Percentiles rank a stretch among this genome's conserved stretches.
phyloP scores from a whole-genome alignment of 1,140 invertebrate species.

The Manduca sexta region DNA sequence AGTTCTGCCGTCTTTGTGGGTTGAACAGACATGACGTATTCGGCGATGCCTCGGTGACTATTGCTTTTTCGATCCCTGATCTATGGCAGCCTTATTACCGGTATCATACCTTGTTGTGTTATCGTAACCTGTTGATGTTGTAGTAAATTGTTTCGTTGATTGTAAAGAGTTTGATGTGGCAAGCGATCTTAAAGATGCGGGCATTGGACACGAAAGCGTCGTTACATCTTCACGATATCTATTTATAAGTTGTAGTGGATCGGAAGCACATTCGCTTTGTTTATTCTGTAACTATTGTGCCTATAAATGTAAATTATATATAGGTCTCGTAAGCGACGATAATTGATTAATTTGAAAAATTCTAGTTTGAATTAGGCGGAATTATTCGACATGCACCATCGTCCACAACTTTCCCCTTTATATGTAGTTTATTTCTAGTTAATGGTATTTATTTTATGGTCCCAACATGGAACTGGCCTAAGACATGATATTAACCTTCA shows the following conservation, averaged over 20 bases:
- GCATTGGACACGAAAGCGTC: conserved; percentile 58
- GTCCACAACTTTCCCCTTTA: neutral
- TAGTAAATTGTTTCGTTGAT: conserved; percentile 58
- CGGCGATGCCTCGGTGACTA: conserved; percentile 48
- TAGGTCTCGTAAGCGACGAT: conserved; percentile 62
- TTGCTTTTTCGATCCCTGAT: conserved; percentile 58
- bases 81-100: conserved; percentile 37
- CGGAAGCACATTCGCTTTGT: conserved; percentile 62
- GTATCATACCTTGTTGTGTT: conserved; percentile 44
- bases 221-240: conserved; percentile 43
- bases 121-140: conserved; percentile 53
- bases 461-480: conserved; percentile 52
- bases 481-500: conserved; percentile 45
- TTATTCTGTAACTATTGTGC: conserved; percentile 71
- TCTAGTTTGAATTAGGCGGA: conserved; percentile 38
- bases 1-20: conserved; percentile 45
- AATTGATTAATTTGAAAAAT: conserved; percentile 53
- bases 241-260: conserved; percentile 62
- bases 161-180: conserved; percentile 43
- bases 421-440: conserved; percentile 20
- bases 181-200: conserved; percentile 56
- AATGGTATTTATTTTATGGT: conserved; percentile 17
- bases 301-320: conserved; percentile 70
- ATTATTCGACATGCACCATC: neutral
- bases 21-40: conserved; percentile 40